phyloP scores from a whole-genome alignment of 2,888 invertebrate species.

The Hecatera dysodea region DNA sequence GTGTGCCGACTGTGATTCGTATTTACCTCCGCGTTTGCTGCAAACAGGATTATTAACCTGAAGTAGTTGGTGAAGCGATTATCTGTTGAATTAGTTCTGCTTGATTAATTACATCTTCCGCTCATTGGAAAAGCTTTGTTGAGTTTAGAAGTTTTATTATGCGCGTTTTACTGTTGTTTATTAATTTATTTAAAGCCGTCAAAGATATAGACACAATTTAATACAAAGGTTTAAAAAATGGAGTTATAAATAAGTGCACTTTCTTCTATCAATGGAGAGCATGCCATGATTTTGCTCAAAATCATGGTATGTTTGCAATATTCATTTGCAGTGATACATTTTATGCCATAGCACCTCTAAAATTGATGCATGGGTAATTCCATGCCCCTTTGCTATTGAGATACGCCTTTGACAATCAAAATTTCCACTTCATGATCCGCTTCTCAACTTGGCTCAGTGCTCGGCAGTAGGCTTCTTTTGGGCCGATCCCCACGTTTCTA shows the following conservation, averaged over 20 bases:
- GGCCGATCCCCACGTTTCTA: not conserved
- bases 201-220: too few relatives aligned
- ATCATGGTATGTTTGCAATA: too few relatives aligned
- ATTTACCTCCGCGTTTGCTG: conserved; percentile 7
- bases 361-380: not conserved
- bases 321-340: not conserved
- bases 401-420: not conserved
- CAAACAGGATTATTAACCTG: conserved; percentile 34
- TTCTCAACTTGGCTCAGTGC: not conserved
- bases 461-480: not conserved
- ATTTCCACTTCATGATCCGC: not conserved
- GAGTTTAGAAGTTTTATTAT: not conserved
- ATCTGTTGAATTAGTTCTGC: conserved; percentile 16
- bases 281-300: not conserved
- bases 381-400: not conserved
- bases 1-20: conserved; percentile 10
- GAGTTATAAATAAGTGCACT: too few relatives aligned
- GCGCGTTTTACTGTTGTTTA: not conserved
- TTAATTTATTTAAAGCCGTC: not conserved
- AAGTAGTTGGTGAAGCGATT: conserved; percentile 14
- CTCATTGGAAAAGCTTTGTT: conserved; percentile 10
- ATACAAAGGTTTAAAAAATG: too few relatives aligned
- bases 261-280: too few relatives aligned
- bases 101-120: not conserved
- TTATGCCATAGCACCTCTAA: not conserved